These are phyloP conservation scores for Galeopsomyia nigrocyanea DNA, from an alignment of 2,888 invertebrate species.

Conservation along the genomic window DNA sequence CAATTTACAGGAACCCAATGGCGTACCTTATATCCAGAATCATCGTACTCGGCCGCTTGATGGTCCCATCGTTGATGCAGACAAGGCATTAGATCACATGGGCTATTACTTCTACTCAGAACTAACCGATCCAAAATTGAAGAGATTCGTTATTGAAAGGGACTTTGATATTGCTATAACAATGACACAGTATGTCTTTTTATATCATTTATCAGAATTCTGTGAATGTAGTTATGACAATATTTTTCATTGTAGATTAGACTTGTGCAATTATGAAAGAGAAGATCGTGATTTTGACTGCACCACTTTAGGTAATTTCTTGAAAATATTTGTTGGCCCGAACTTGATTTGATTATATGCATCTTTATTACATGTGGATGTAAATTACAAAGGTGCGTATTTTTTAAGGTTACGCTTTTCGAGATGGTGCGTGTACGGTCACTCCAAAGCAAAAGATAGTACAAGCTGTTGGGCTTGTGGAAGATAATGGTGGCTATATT, in stretches of 20 bases:
- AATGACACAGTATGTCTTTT: conserved; percentile 57
- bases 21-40: conserved; percentile 55
- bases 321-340: conserved; percentile 2
- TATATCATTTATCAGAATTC: neutral
- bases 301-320: conserved; percentile 54
- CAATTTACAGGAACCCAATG: conserved; percentile 51
- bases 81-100: conserved; percentile 53
- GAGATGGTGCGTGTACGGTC: conserved; percentile 59
- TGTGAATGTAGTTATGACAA: neutral
- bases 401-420: conserved; percentile 57
- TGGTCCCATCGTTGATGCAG: conserved; percentile 53
- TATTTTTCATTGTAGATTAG: conserved; percentile 48
- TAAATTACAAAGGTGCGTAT: neutral
- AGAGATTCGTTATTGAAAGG: conserved; percentile 48
- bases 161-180: conserved; percentile 57
- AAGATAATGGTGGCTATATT: conserved; percentile 62
- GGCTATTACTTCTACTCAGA: conserved; percentile 58
- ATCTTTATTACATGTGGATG: neutral
- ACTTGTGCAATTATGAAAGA: conserved; percentile 55
- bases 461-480: conserved; percentile 53
- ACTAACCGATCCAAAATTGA: conserved; percentile 47
- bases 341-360: neutral
- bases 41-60: conserved; percentile 29
- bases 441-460: conserved; percentile 39
- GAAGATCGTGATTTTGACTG: conserved; percentile 50